Percentiles rank a stretch among this genome's conserved stretches.
These are phyloP conservation scores for Trogon surrucura DNA, from an alignment of 2,113 vertebrate species.

Conservation along the genomic window DNA sequence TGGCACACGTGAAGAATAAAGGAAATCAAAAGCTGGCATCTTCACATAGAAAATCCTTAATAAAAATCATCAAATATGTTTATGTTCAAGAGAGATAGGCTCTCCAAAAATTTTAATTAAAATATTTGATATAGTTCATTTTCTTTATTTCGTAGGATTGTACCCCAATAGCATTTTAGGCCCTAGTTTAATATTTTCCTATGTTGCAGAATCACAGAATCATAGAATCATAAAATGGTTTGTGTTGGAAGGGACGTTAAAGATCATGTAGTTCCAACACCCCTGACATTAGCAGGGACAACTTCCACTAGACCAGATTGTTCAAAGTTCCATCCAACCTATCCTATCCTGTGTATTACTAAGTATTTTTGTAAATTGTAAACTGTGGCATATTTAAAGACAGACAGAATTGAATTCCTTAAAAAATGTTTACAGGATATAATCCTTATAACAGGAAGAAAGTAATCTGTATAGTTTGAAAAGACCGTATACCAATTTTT, in stretches of 20 bases:
- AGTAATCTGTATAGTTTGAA: neutral
- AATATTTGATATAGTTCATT: neutral
- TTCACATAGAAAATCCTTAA: conserved; percentile 12
- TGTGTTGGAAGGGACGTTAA: no score
- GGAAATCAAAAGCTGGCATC: conserved; percentile 15
- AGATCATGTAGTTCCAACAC: no score
- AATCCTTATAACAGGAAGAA: neutral
- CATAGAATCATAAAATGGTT: no score
- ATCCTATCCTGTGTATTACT: neutral
- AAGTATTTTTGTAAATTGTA: neutral
- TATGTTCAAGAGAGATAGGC: neutral
- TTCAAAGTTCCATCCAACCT: no score
- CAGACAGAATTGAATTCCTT: neutral
- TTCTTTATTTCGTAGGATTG: neutral
- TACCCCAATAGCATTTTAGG: neutral
- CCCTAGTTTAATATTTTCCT: neutral
- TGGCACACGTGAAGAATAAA: neutral
- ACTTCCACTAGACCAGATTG: no score
- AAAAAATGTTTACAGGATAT: neutral
- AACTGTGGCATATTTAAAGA: neutral
- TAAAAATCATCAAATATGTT: neutral
- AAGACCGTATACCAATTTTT: neutral
- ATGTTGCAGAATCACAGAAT: no score
- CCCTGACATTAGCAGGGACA: no score
- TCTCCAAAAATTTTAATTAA: neutral